phyloP scores from a whole-genome alignment of 1,140 invertebrate species.

The Tenebrio molitor region DNA sequence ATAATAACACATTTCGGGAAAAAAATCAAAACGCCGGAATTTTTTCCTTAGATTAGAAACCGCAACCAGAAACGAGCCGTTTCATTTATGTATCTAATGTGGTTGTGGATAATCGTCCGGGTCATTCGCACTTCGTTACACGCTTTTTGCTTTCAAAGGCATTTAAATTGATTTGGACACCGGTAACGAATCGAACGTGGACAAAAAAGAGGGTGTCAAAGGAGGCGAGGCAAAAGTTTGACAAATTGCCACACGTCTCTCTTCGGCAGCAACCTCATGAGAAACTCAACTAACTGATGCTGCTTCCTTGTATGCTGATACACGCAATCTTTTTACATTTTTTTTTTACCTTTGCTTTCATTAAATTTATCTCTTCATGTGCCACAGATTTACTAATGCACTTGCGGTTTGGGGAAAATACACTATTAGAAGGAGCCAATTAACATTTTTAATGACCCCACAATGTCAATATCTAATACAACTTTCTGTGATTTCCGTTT shows the following conservation, averaged over 20 bases:
- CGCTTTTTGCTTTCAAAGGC: conserved; percentile 29
- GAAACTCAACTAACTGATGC: conserved; percentile 13
- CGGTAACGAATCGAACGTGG: conserved; percentile 29
- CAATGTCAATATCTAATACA: too few relatives aligned
- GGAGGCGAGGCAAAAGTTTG: conserved; percentile 34
- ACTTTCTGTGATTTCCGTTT: too few relatives aligned
- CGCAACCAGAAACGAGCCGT: conserved; percentile 19
- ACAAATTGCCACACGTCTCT: conserved; percentile 45
- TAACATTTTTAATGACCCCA: too few relatives aligned
- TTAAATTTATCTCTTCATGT: not conserved
- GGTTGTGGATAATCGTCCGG: conserved; percentile 7
- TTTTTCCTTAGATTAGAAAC: conserved; percentile 19
- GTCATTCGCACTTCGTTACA: conserved; percentile 36
- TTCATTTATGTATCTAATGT: conserved; percentile 36
- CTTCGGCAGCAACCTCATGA: conserved; percentile 1
- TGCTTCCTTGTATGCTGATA: conserved; percentile 18
- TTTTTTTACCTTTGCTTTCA: conserved; percentile 3
- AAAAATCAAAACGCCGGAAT: conserved; percentile 10
- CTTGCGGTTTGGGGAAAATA: too few relatives aligned
- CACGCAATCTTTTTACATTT: conserved; percentile 4
- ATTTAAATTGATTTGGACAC: conserved; percentile 46
- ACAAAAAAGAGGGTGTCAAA: conserved; percentile 44
- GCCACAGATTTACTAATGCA: not conserved
- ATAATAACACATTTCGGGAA: conserved; percentile 13
- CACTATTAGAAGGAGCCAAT: too few relatives aligned